Conservation (phyloP, 2,113 vertebrate genomes). For the Notothenia rossii region DNA sequence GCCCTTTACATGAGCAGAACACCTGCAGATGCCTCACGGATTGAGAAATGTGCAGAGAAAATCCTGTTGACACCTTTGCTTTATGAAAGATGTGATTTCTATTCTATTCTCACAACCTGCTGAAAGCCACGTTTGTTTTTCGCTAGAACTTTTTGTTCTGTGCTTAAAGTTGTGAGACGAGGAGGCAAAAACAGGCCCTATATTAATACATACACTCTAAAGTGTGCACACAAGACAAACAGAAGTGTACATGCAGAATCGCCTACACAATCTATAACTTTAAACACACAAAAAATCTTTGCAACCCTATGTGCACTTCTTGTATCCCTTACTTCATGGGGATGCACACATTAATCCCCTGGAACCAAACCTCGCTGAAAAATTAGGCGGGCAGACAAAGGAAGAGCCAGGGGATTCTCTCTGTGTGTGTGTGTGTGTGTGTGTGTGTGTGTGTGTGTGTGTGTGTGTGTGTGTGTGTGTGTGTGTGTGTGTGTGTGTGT, state of each 20-base stretch:
- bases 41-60: constrained; percentile 56
- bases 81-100: constrained; percentile 27
- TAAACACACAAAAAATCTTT: constrained; percentile 60
- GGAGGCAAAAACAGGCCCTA: too few species aligned
- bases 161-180: constrained; percentile 8
- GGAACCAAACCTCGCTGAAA: constrained; percentile 66
- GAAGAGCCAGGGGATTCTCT: constrained; percentile 49
- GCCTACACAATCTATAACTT: constrained; percentile 31
- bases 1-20: constrained; percentile 24
- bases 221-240: neutral
- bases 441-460: constrained; percentile 29
- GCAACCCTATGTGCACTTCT: constrained; percentile 28
- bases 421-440: constrained; percentile 27
- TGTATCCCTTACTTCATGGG: constrained; percentile 63
- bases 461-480: constrained; percentile 17
- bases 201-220: neutral
- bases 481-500: constrained; percentile 18
- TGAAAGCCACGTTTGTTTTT: constrained; percentile 35
- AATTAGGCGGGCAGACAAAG: constrained; percentile 80
- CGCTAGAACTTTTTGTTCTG: neutral
- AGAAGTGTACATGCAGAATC: neutral
- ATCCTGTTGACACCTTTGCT: constrained; percentile 55
- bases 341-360: constrained; percentile 75
- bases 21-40: constrained; percentile 69
- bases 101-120: constrained; percentile 4